Evolutionary conservation across 2,113 vertebrate genomes (phyloP).

Genomic region (Labeo catla): DNA sequence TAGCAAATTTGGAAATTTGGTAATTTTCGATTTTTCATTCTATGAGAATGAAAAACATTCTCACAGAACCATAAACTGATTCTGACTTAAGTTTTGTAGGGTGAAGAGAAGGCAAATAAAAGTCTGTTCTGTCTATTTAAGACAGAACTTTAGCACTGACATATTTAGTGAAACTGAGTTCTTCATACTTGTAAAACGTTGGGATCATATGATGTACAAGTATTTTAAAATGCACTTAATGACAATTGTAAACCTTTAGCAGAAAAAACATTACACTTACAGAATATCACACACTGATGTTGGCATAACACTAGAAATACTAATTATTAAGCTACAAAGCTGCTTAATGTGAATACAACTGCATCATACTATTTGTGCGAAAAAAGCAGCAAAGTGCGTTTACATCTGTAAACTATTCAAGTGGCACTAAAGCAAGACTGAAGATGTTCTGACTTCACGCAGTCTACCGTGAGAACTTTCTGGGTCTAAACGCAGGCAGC

Average conservation of each 20-base stretch:
- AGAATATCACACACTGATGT: no score
- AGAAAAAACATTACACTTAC: background rate
- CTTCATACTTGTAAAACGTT: background rate
- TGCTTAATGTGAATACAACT: background rate
- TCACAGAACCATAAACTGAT: background rate
- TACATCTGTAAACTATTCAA: background rate
- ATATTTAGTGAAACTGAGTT: background rate
- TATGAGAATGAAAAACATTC: background rate
- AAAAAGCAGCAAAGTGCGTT: slow-evolving; percentile 3
- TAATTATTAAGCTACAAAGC: background rate
- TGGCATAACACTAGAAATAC: slow-evolving; percentile 3
- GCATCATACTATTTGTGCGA: background rate
- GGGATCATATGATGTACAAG: background rate
- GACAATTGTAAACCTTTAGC: background rate
- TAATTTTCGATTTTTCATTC: background rate
- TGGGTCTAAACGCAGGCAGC: slow-evolving; percentile 60
- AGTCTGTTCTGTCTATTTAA: background rate
- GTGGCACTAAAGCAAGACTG: background rate
- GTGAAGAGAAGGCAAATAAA: slow-evolving; percentile 10
- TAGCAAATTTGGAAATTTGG: background rate
- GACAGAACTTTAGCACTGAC: background rate
- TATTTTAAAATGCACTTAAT: background rate
- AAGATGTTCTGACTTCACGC: background rate
- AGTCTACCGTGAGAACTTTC: slow-evolving; percentile 72
- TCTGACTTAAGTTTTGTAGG: background rate